Conservation (phyloP, 2,113 vertebrate species). For the Nicator chloris region DNA sequence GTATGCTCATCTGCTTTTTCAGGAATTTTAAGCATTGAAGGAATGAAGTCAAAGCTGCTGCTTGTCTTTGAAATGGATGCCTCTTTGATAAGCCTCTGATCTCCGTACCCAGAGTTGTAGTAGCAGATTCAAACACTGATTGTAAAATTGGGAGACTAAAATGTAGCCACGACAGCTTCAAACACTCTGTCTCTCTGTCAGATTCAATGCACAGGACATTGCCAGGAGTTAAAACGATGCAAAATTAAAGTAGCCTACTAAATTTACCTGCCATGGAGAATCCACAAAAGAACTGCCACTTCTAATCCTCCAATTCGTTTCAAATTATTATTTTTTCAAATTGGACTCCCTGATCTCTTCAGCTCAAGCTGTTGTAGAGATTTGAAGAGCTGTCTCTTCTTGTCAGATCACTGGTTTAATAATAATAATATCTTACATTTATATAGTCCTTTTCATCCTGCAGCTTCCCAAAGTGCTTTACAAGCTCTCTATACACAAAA, state of each 20-base stretch:
- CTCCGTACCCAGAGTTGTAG: slow-evolving; percentile 47
- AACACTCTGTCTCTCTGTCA: slow-evolving; percentile 57
- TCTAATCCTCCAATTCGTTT: slow-evolving; percentile 63
- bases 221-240: slow-evolving; percentile 57
- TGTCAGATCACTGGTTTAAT: slow-evolving; percentile 62
- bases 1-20: slow-evolving; percentile 36
- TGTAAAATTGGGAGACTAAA: slow-evolving; percentile 62
- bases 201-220: slow-evolving; percentile 58
- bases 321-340: slow-evolving; percentile 65
- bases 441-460: slow-evolving; percentile 48
- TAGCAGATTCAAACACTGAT: slow-evolving; percentile 64
- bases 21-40: slow-evolving; percentile 49
- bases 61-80: slow-evolving; percentile 63
- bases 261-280: slow-evolving; percentile 65
- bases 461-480: slow-evolving; percentile 46
- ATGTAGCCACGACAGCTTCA: slow-evolving; percentile 49
- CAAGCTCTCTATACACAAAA: slow-evolving; percentile 34
- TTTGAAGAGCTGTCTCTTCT: slow-evolving; percentile 62
- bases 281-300: slow-evolving; percentile 66
- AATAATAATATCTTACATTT: slow-evolving; percentile 63
- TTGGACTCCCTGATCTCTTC: slow-evolving; percentile 65
- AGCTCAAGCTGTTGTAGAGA: slow-evolving; percentile 58
- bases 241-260: slow-evolving; percentile 67
- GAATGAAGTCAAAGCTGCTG: slow-evolving; percentile 61
- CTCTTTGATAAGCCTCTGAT: slow-evolving; percentile 67